Percentiles rank a stretch among this genome's conserved stretches.
phyloP scores from a whole-genome alignment of 2,797 vertebrate species.

The Peromyscus melanophrys region DNA sequence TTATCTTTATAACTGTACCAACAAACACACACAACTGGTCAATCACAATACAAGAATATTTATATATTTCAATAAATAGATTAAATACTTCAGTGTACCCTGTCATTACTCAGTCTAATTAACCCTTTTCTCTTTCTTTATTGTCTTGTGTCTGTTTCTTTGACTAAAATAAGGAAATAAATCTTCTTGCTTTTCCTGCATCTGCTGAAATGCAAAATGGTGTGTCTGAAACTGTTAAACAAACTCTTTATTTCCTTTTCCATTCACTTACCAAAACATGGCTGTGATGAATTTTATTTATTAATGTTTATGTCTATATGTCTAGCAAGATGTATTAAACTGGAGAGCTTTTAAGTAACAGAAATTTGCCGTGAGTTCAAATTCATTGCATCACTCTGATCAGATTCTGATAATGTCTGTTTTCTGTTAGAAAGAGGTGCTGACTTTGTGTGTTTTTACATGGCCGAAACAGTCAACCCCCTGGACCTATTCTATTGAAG shows the following conservation, averaged over 20 bases:
- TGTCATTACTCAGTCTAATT: background rate
- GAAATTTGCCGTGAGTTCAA: background rate
- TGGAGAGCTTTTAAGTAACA: background rate
- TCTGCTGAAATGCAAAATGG: background rate
- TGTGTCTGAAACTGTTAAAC: background rate
- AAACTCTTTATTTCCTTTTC: background rate
- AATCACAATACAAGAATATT: background rate
- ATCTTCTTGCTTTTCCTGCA: background rate
- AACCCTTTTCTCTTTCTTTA: background rate
- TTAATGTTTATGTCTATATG: background rate
- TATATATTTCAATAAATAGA: constrained; percentile 29
- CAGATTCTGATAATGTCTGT: background rate
- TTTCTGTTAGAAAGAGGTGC: background rate
- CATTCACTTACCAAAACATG: background rate
- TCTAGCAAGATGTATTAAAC: background rate
- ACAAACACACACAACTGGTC: background rate
- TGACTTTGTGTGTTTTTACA: background rate
- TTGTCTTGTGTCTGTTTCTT: constrained; percentile 13
- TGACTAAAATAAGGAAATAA: background rate
- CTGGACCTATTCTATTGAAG: background rate
- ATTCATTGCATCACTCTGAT: background rate
- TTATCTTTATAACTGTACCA: background rate
- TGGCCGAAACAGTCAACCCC: background rate
- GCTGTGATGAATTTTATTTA: background rate
- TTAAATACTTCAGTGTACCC: background rate